These are phyloP conservation scores for Hylaea fasciaria DNA, from an alignment of 2,888 invertebrate genomes.

Conservation along the genomic window DNA sequence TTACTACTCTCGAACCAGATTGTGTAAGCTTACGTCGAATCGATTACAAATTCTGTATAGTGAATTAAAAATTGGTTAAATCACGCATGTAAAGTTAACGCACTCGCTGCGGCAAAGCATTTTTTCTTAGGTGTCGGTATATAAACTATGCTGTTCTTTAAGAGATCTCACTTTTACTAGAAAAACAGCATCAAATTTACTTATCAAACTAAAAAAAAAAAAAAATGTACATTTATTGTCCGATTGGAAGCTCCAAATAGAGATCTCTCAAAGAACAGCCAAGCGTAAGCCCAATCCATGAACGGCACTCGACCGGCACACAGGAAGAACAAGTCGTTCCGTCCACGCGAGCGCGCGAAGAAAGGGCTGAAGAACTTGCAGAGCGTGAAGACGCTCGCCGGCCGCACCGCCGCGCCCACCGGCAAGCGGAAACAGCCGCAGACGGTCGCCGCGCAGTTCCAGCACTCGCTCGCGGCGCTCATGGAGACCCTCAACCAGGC, in stretches of 20 bases:
- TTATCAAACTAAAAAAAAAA: too few relatives aligned
- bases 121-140: slow-evolving; percentile 46
- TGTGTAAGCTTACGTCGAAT: slow-evolving; percentile 9
- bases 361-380: slow-evolving; percentile 95
- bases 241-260: not conserved
- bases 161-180: slow-evolving; percentile 37
- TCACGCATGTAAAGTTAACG: slow-evolving; percentile 46
- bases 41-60: slow-evolving; percentile 2
- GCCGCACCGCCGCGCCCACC: slow-evolving; percentile 87
- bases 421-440: slow-evolving; percentile 93
- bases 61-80: slow-evolving; percentile 8
- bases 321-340: slow-evolving; percentile 97
- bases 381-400: slow-evolving; percentile 95
- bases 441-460: slow-evolving; percentile 97
- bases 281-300: not conserved
- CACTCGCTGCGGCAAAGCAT: slow-evolving; percentile 38
- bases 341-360: slow-evolving; percentile 93
- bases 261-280: slow-evolving; percentile 39
- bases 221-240: too few relatives aligned
- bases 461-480: slow-evolving; percentile 94
- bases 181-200: too few relatives aligned
- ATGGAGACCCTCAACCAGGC: slow-evolving; percentile 97
- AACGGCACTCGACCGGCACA: slow-evolving; percentile 23
- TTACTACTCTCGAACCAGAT: not conserved
- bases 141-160: slow-evolving; percentile 40